These are phyloP conservation scores for Astreopora myriophthalma DNA, from an alignment of 64 coral and sea anemone genomes.

Conservation along the genomic window DNA sequence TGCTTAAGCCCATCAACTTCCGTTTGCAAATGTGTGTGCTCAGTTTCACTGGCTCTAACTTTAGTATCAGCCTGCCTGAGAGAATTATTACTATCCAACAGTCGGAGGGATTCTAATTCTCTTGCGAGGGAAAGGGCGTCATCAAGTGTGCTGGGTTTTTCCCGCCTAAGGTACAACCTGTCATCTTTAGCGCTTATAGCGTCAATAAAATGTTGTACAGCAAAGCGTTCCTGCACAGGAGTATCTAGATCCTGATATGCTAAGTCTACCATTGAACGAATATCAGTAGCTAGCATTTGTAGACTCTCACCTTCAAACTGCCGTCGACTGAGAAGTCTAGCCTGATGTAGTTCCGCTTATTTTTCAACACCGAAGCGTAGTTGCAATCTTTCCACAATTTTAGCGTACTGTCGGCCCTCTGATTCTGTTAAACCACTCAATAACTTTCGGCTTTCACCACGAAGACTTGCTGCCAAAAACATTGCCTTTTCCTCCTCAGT, in stretches of 20 bases:
- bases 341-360: conserved; percentile 29
- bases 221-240: conserved; percentile 38
- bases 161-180: not conserved
- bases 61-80: not conserved
- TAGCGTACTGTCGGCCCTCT: conserved; percentile 1
- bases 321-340: conserved; percentile 23
- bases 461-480: conserved; percentile 4
- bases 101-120: conserved; percentile 14
- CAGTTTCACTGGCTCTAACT: not conserved
- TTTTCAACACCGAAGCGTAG: conserved; percentile 25
- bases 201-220: conserved; percentile 61
- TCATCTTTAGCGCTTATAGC: conserved; percentile 21
- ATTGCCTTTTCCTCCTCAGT: not conserved
- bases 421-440: not conserved
- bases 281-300: conserved; percentile 22
- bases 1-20: no score
- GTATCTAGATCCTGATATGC: conserved; percentile 34
- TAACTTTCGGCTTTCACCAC: not conserved
- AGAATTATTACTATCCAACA: not conserved
- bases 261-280: conserved; percentile 25
- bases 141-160: conserved; percentile 23
- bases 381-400: conserved; percentile 27
- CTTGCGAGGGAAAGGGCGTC: not conserved
- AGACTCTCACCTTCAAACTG: conserved; percentile 27
- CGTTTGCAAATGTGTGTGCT: no score